Evolutionary conservation across 2,797 vertebrate species (phyloP).

Genomic region (Brachyalestes nurse): DNA sequence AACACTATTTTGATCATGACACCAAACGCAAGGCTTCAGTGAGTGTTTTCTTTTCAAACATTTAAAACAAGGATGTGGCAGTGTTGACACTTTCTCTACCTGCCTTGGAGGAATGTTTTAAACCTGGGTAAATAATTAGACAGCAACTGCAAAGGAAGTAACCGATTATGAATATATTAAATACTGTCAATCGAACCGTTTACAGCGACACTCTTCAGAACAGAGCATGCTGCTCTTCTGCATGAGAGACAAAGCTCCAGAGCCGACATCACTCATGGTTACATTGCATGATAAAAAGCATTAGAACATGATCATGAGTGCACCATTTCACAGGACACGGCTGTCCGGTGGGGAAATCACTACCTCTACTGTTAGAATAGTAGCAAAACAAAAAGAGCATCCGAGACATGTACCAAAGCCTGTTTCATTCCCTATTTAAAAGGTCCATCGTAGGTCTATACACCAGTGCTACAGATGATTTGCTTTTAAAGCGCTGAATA

Average conservation of each 20-base stretch:
- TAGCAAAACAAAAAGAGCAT: conserved; percentile 61
- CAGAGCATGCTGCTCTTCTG: conserved; percentile 72
- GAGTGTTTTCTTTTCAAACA: conserved; percentile 62
- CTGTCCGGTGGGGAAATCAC: conserved; percentile 83
- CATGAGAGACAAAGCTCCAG: conserved; percentile 51
- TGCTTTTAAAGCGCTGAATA: conserved; percentile 73
- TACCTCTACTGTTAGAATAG: conserved; percentile 81
- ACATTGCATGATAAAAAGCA: conserved; percentile 83
- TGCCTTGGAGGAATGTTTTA: conserved; percentile 76
- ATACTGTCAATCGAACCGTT: conserved; percentile 74
- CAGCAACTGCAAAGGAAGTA: conserved; percentile 65
- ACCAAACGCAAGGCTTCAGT: conserved; percentile 66
- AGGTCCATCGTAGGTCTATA: conserved; percentile 60
- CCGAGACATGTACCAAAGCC: conserved; percentile 67
- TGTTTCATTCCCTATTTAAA: conserved; percentile 62
- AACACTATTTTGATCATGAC: conserved; percentile 76
- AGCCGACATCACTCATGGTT: conserved; percentile 67
- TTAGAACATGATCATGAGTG: conserved; percentile 83
- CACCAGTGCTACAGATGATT: conserved; percentile 70
- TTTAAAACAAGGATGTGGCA: conserved; percentile 63
- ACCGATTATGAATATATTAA: conserved; percentile 80
- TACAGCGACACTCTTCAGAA: conserved; percentile 72
- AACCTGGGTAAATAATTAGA: conserved; percentile 76
- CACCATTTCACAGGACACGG: conserved; percentile 77
- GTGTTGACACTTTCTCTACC: conserved; percentile 65